Conservation (phyloP, 2,888 invertebrate genomes). For the Pilophorus perplexus region DNA sequence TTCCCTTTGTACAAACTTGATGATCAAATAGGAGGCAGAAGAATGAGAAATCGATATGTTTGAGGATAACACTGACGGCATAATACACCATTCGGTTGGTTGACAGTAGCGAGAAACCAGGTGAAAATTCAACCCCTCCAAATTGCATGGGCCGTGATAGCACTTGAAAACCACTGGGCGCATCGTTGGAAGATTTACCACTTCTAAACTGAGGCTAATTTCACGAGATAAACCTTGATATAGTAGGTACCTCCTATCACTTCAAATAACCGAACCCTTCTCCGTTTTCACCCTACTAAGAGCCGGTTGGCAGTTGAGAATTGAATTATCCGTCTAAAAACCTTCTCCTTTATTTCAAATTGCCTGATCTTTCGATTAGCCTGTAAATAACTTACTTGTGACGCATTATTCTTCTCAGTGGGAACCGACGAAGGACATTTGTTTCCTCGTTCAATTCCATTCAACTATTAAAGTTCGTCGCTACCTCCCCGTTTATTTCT, state of each 20-base stretch:
- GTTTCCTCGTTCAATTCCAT: neutral
- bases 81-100: too few species aligned
- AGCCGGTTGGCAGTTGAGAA: neutral
- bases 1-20: too few species aligned
- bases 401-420: neutral
- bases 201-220: slow-evolving; percentile 20
- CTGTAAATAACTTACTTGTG: neutral
- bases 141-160: neutral
- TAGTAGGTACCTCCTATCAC: neutral
- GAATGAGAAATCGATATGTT: too few species aligned
- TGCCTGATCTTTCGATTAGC: slow-evolving; percentile 8
- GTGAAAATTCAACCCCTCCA: neutral
- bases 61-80: too few species aligned
- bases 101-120: too few species aligned
- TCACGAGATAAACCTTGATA: slow-evolving; percentile 6
- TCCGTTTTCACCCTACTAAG: slow-evolving; percentile 4
- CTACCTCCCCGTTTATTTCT: neutral
- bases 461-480: neutral
- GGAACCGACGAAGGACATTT: too few species aligned
- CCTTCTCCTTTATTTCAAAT: neutral
- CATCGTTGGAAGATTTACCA: slow-evolving; percentile 17
- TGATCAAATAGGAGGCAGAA: too few species aligned
- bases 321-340: slow-evolving; percentile 14
- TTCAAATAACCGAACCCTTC: slow-evolving; percentile 15
- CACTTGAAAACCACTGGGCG: neutral